Conservation (phyloP, 1,140 invertebrate species). For the Euura saliciscinereae region DNA sequence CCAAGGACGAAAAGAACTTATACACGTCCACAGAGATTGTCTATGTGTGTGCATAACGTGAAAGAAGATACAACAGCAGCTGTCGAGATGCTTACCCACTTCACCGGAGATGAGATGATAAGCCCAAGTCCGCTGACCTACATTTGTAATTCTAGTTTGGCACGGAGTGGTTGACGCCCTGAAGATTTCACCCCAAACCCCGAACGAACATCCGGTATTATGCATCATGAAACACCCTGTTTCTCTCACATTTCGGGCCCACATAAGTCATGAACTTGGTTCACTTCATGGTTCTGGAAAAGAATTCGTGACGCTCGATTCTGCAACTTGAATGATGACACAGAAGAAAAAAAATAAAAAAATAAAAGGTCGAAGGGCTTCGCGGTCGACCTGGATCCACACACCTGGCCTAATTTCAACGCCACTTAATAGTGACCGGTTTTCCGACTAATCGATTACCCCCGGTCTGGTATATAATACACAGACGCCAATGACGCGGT, state of each 20-base stretch:
- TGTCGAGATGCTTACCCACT: slow-evolving; percentile 1
- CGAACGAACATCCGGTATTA: too few species aligned
- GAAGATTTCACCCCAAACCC: background rate
- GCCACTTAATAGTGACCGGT: too few species aligned
- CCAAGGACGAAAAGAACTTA: background rate
- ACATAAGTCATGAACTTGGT: too few species aligned
- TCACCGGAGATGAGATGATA: background rate
- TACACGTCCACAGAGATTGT: background rate
- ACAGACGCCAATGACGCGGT: too few species aligned
- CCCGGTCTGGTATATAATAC: too few species aligned
- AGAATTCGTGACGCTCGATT: background rate
- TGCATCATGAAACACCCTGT: too few species aligned
- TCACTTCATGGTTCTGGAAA: too few species aligned
- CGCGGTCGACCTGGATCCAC: background rate
- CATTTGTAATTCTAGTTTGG: background rate
- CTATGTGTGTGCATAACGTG: background rate
- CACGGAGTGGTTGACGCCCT: background rate
- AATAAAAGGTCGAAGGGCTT: too few species aligned
- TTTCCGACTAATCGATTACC: too few species aligned
- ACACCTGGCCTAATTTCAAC: background rate
- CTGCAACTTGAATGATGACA: background rate
- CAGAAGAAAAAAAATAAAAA: background rate
- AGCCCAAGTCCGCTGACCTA: slow-evolving; percentile 2
- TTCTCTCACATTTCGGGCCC: too few species aligned
- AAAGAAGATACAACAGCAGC: background rate